Evolutionary conservation across 2,797 vertebrate species (phyloP), one percentile per base, ranked within the genome.

Genomic region (Paratrypauchen microcephalus): DNA sequence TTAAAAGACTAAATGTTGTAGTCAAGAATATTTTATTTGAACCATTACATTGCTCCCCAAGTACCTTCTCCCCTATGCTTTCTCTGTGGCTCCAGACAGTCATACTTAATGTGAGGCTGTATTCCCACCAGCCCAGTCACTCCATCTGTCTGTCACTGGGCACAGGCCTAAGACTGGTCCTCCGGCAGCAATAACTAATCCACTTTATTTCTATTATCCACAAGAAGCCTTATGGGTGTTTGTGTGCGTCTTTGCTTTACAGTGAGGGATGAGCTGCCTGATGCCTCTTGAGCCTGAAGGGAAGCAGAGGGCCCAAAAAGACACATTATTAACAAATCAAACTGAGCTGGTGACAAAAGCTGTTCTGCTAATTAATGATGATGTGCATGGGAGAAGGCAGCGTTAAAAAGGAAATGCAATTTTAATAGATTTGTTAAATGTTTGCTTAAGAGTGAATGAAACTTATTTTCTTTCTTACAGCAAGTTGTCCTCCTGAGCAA

Each of bases 141-240:
- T 54, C 55, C 64, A 62, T 79, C 74, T 73, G 70, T 58, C 58
- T 36, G 28, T 80, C 72, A 41, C 23, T 26, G 15, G 41, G 60
- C 74, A 74, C 71, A 52, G 62, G 74, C 60, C 73, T 74, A 69
- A 71, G 76, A 87, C 73, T 39, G 73, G 61, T 83, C 78, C 81
- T 81, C 63, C 75, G 83, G 75, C 76, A 78, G 76, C 54, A 64
- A 76, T 83, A 86, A 82, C 70, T 86, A 81, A 85, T 82, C 76
- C 72, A 72, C 81, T 65, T 71, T 23, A 72, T 70, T 75, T 87
- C 82, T 84, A 73, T 90, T 86, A 86, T 87, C 84, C 85, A 88
- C 85, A 84, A 86, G 83, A 79, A 86, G 86, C 83, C 86, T 87
- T 80, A 76, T 13, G 74, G 87, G 77, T 85, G 79, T 87, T 81